These are phyloP conservation scores for Drosophila pachea DNA, from an alignment of 1,140 invertebrate species.

Conservation along the genomic window DNA sequence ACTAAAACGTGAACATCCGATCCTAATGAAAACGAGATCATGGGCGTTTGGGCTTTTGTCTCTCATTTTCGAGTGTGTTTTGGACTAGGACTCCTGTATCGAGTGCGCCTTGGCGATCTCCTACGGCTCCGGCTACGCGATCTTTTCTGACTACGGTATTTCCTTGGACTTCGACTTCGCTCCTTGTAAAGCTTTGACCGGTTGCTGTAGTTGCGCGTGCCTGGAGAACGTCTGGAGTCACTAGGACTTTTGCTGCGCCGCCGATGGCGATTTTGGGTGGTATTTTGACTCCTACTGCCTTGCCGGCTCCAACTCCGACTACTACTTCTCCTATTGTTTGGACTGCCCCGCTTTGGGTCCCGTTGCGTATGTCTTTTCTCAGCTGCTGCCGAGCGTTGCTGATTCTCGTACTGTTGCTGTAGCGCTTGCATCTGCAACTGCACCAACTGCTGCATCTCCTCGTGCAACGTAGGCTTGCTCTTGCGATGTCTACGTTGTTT, in stretches of 20 bases:
- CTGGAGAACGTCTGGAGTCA: too few species aligned
- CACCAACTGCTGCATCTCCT: constrained; percentile 64
- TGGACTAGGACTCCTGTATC: too few species aligned
- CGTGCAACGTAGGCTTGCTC: constrained; percentile 61
- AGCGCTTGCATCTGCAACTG: constrained; percentile 67
- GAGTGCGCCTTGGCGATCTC: too few species aligned
- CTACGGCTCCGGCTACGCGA: too few species aligned
- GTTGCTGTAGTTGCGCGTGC: not conserved
- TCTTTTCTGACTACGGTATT: too few species aligned
- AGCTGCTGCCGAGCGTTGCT: not conserved
- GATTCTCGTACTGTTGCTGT: constrained; percentile 24
- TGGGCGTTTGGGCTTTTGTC: too few species aligned
- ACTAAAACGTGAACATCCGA: not conserved
- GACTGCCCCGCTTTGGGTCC: not conserved
- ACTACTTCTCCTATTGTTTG: not conserved
- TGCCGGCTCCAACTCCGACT: not conserved
- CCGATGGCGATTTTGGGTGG: not conserved
- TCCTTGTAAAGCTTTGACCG: constrained; percentile 1
- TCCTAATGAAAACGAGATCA: too few species aligned
- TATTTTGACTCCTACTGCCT: not conserved
- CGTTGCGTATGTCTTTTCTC: not conserved
- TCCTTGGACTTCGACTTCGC: constrained; percentile 11
- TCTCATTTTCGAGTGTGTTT: too few species aligned
- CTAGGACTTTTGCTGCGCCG: not conserved
- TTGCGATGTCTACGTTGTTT: constrained; percentile 56